A percentile compares a stretch with the other conserved stretches of the same genome.
Conservation (phyloP, 2,888 invertebrate species). For the Cartodere bifasciata region DNA sequence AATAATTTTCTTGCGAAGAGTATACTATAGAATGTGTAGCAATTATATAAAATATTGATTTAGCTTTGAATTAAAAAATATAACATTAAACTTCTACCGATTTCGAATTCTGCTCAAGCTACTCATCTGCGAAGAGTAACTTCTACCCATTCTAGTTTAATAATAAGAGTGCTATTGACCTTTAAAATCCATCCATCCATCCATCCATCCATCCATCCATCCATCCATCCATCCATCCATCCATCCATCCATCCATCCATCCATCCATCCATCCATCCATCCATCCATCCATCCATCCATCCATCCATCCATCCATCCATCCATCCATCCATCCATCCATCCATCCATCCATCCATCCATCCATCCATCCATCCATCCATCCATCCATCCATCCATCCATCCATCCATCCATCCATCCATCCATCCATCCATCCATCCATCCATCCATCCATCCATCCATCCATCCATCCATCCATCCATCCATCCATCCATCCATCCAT, state of each 20-base stretch:
- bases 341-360: constrained; percentile 8
- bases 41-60: too few relatives aligned
- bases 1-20: too few relatives aligned
- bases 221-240: constrained; percentile 7
- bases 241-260: constrained; percentile 8
- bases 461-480: constrained; percentile 8
- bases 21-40: too few relatives aligned
- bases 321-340: constrained; percentile 8
- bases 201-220: constrained; percentile 8
- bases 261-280: constrained; percentile 8
- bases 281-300: constrained; percentile 8
- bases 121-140: too few relatives aligned
- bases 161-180: too few relatives aligned
- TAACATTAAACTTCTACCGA: too few relatives aligned
- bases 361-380: constrained; percentile 8
- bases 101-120: too few relatives aligned
- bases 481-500: constrained; percentile 7
- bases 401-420: constrained; percentile 8
- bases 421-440: constrained; percentile 8
- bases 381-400: constrained; percentile 4
- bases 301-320: constrained; percentile 8
- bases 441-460: constrained; percentile 8
- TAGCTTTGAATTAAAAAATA: too few relatives aligned
- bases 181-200: constrained; percentile 8
- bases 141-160: too few relatives aligned